Conservation (phyloP, 2,113 vertebrate genomes). For the Sinosuthora webbiana region DNA sequence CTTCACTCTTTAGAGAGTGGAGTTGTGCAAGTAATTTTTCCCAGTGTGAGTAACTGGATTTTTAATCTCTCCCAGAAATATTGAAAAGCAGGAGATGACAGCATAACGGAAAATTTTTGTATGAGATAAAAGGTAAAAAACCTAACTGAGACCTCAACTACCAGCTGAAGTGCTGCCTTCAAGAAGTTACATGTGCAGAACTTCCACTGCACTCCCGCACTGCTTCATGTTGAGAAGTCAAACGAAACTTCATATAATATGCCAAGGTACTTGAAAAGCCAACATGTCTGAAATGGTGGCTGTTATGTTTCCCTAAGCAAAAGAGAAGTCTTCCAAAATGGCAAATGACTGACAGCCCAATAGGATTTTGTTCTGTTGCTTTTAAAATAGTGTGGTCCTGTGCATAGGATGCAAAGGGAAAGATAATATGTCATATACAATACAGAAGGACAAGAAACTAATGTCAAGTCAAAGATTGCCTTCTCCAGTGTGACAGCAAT, state of each 20-base stretch:
- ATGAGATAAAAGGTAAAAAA: not conserved
- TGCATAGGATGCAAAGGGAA: constrained; percentile 23
- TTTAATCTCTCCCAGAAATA: constrained; percentile 15
- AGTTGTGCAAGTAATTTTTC: not conserved
- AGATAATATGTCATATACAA: constrained; percentile 7
- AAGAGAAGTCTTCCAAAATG: not conserved
- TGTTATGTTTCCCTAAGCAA: not conserved
- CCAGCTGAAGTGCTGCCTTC: not conserved
- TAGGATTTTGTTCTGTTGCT: constrained; percentile 11
- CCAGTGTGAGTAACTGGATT: not conserved
- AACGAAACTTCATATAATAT: not conserved
- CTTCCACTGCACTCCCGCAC: not conserved
- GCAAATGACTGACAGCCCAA: not conserved
- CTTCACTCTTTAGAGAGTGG: not conserved
- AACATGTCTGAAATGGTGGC: not conserved
- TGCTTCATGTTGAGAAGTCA: not conserved
- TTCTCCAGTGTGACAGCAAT: constrained; percentile 25
- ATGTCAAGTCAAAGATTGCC: constrained; percentile 37
- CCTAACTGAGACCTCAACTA: not conserved
- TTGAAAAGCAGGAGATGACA: not conserved
- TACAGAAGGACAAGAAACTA: constrained; percentile 26
- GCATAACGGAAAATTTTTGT: not conserved
- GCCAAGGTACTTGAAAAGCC: not conserved
- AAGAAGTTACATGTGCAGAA: not conserved
- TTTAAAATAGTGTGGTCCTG: constrained; percentile 8